Evolutionary conservation across 2,888 invertebrate species (phyloP).

Genomic region (Venusia cambrica): DNA sequence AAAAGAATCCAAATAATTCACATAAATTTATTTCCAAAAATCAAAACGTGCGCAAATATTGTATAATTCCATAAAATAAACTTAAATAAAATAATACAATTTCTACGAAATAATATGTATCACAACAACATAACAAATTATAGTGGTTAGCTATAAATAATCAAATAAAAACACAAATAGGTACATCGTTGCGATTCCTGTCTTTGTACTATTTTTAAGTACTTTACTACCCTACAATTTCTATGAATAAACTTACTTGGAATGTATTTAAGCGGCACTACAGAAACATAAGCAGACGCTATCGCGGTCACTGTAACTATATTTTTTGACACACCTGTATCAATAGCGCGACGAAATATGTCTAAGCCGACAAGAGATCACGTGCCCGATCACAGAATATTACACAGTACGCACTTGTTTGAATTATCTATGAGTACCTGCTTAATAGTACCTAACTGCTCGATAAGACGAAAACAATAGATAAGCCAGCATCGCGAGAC

Average conservation of each 20-base stretch:
- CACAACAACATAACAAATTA: constrained; percentile 5
- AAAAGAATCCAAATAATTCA: constrained; percentile 51
- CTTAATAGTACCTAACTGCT: no score
- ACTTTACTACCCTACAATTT: no score
- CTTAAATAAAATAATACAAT: constrained; percentile 30
- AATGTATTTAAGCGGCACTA: constrained; percentile 30
- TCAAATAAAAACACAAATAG: no score
- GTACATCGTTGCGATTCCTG: no score
- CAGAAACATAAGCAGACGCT: constrained; percentile 9
- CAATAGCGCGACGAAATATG: constrained; percentile 28
- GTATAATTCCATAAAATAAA: constrained; percentile 26
- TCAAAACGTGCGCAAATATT: constrained; percentile 22
- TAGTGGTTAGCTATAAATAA: no score
- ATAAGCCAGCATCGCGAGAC: constrained; percentile 5
- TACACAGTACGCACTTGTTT: neutral
- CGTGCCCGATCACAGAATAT: constrained; percentile 20
- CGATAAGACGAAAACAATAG: constrained; percentile 31
- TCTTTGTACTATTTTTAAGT: constrained; percentile 6
- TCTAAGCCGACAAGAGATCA: constrained; percentile 13
- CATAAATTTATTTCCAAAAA: constrained; percentile 39
- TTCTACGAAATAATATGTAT: constrained; percentile 1
- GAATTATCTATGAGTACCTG: constrained; percentile 32
- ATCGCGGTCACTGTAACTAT: neutral
- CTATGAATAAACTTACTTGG: constrained; percentile 37
- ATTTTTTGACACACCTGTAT: constrained; percentile 33